Conservation (phyloP, 1,140 invertebrate species). For the Aphaenogaster rudis region DNA sequence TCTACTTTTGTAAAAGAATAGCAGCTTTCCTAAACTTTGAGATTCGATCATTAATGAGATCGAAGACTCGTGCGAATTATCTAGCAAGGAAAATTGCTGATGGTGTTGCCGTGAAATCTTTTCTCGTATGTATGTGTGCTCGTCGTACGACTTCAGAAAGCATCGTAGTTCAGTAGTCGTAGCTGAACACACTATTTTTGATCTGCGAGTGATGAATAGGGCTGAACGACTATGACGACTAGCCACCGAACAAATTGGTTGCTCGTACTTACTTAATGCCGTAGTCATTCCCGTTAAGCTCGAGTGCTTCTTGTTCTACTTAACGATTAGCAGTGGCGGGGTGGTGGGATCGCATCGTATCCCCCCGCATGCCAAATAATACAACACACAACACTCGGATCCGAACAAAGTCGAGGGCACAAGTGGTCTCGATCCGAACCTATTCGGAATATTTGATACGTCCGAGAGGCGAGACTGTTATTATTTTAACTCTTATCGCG, state of each 20-base stretch:
- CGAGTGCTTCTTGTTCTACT: conserved; percentile 62
- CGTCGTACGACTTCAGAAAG: not conserved
- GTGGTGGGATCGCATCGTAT: conserved; percentile 20
- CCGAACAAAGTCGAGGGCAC: conserved; percentile 50
- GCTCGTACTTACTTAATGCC: conserved; percentile 61
- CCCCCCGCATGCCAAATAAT: conserved; percentile 54
- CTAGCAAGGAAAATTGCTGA: not conserved
- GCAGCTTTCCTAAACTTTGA: not conserved
- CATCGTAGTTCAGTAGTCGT: conserved; percentile 19
- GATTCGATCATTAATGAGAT: not conserved
- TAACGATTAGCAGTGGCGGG: conserved; percentile 30
- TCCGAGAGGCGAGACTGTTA: conserved; percentile 73
- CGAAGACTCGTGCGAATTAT: not conserved
- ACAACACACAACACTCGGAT: conserved; percentile 51
- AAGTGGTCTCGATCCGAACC: conserved; percentile 64
- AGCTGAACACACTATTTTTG: conserved; percentile 39
- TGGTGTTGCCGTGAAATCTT: not conserved
- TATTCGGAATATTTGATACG: conserved; percentile 64
- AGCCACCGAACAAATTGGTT: conserved; percentile 58
- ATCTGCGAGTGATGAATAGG: conserved; percentile 20
- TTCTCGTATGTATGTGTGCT: not conserved
- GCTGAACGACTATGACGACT: conserved; percentile 55
- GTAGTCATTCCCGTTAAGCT: conserved; percentile 66
- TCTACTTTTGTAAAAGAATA: conserved; percentile 27
- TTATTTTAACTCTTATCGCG: conserved; percentile 70